These are phyloP conservation scores for Phrynosoma platyrhinos DNA, from an alignment of 2,113 vertebrate species.

Conservation along the genomic window DNA sequence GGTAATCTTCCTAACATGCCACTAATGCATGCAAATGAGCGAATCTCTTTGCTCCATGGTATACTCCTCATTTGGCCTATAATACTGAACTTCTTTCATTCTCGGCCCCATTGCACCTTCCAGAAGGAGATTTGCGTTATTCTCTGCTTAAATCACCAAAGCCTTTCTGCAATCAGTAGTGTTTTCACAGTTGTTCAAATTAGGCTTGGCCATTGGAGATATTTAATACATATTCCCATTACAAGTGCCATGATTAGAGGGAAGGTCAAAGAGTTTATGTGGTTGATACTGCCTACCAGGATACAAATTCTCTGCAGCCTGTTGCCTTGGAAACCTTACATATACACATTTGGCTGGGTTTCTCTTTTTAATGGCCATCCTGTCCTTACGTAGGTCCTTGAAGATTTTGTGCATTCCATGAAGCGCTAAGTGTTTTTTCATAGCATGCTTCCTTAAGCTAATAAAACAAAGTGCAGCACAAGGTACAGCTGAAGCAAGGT, in stretches of 20 bases:
- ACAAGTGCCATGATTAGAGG: slow-evolving; percentile 34
- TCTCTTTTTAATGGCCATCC: slow-evolving; percentile 37
- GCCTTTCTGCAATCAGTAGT: not conserved
- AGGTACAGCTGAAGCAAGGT: not conserved
- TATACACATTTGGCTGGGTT: not conserved
- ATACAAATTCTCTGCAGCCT: slow-evolving; percentile 7
- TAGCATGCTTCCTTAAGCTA: not conserved
- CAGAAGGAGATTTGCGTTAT: not conserved
- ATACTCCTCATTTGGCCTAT: not conserved
- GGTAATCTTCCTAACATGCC: not conserved
- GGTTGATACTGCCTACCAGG: slow-evolving; percentile 38
- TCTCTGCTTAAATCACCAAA: slow-evolving; percentile 32
- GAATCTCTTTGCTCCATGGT: not conserved
- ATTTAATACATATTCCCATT: slow-evolving; percentile 44
- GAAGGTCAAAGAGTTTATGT: slow-evolving; percentile 39
- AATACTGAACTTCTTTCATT: not conserved
- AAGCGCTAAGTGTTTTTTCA: slow-evolving; percentile 18
- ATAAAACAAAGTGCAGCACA: slow-evolving; percentile 14
- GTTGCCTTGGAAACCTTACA: slow-evolving; percentile 59
- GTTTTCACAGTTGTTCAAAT: slow-evolving; percentile 38
- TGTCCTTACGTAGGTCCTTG: slow-evolving; percentile 3
- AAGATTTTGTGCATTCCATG: slow-evolving; percentile 30
- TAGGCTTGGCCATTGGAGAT: slow-evolving; percentile 27
- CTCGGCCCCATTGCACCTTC: not conserved
- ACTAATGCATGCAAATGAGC: not conserved